Evolutionary conservation across 2,888 invertebrate species (phyloP), one percentile per base, ranked within the genome.

Genomic region (Parnassius orleans): DNA sequence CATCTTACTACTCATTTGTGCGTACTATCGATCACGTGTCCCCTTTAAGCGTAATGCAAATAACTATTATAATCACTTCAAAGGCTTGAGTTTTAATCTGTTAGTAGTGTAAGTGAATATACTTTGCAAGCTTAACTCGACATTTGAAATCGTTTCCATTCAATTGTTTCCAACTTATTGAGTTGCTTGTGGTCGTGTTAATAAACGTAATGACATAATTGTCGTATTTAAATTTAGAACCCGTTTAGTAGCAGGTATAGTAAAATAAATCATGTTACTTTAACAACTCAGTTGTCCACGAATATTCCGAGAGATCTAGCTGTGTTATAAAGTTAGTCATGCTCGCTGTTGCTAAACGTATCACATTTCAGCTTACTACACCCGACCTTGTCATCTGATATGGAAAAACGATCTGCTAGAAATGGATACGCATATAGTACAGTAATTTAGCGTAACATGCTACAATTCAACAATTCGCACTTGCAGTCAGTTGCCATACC

Each of bases 281-380:
- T 48, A 15, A 48, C 7, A 2, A 48, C 48, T 54, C n/a, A 33
- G 56, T 61, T 51, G 46, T 44, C 7, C 41, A 56, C 44, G 42
- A 12, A 46, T 54, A 53, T 53, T 15, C 48, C 52, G 48, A 43
- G 48, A 54, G 58, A 44, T 59, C 55, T 57, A 65, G 64, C 10
- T 43, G 64, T 48, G 68, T 63, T 65, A 65, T 76, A 76, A 80
- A 79, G 80, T 79, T 74, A 74, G 78, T 75, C 83, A 85, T 88
- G 89, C 69, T 82, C 86, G 84, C 76, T 77, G 84, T 86, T 83
- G 81, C 86, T 79, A 87, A 78, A 78, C 86, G 86, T 86, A 85
- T 89, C 85, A 86, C 83, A 87, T 90, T 87, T 86, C 85, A 86
- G 83, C 83, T 79, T 76, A 75, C 75, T 78, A 71, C 76, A 75